These are phyloP conservation scores for Holothuria leucospilota DNA, from an alignment of 53 echinoderm and acorn worm species.

Conservation along the genomic window DNA sequence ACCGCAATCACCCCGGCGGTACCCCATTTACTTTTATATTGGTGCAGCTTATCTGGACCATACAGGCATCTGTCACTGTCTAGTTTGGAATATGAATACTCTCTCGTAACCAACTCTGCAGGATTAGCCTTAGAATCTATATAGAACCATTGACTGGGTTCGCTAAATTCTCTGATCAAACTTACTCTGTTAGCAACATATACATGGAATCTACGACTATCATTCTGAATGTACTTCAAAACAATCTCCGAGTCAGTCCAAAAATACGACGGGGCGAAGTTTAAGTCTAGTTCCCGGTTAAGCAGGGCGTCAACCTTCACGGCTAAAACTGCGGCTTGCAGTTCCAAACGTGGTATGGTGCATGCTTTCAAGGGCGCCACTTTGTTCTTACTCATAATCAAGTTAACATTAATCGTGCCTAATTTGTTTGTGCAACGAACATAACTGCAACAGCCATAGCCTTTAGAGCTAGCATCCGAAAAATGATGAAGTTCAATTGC, in stretches of 20 bases:
- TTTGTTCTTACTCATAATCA: conserved; percentile 68
- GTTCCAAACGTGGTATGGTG: conserved; percentile 57
- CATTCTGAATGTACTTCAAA: conserved; percentile 54
- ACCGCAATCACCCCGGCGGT: not conserved
- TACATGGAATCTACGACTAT: conserved; percentile 56
- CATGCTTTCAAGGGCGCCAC: conserved; percentile 49
- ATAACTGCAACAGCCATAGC: conserved; percentile 74
- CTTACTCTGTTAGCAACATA: conserved; percentile 55
- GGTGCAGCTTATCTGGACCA: conserved; percentile 14
- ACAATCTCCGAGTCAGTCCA: conserved; percentile 66
- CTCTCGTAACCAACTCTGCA: conserved; percentile 35
- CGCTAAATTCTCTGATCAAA: no score
- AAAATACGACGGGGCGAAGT: conserved; percentile 20
- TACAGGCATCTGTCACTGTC: not conserved
- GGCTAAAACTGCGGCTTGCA: conserved; percentile 47
- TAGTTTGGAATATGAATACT: not conserved
- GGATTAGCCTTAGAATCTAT: not conserved
- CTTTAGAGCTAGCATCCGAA: conserved; percentile 68
- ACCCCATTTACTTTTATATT: not conserved
- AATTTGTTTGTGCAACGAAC: conserved; percentile 51
- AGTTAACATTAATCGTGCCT: conserved; percentile 46
- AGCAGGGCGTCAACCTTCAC: conserved; percentile 48
- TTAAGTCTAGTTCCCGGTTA: not conserved
- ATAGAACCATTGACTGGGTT: no score
- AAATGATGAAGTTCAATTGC: conserved; percentile 54